These are phyloP conservation scores for Caenorhabditis afra DNA, from an alignment of 2,888 invertebrate species.

Conservation along the genomic window DNA sequence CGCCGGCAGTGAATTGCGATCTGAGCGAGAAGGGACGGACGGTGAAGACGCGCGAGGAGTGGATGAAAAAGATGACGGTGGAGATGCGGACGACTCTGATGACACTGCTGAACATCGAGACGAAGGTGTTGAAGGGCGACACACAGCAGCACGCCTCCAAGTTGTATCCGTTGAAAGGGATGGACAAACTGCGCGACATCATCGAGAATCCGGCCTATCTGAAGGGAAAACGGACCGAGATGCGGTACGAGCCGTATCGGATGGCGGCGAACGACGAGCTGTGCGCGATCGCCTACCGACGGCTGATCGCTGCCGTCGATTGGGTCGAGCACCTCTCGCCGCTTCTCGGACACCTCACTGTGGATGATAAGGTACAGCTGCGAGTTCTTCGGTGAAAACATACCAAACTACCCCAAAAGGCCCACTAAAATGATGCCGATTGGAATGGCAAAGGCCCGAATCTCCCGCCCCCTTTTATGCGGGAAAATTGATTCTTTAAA, in stretches of 20 bases:
- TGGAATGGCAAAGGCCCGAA: too few relatives aligned
- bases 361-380: constrained; percentile 75
- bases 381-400: too few relatives aligned
- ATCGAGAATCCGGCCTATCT: constrained; percentile 73
- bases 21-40: constrained; percentile 33
- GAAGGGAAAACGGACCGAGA: constrained; percentile 76
- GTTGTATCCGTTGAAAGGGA: constrained; percentile 73
- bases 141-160: constrained; percentile 72
- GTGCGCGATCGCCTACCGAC: constrained; percentile 74
- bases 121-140: constrained; percentile 75
- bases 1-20: constrained; percentile 42
- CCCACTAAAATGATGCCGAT: too few relatives aligned
- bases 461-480: too few relatives aligned
- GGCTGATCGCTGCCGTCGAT: constrained; percentile 78
- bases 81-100: constrained; percentile 78
- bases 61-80: constrained; percentile 74
- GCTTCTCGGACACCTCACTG: constrained; percentile 67
- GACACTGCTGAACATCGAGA: constrained; percentile 77
- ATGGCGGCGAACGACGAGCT: constrained; percentile 78
- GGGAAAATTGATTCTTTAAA: too few relatives aligned
- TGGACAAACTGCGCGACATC: constrained; percentile 73
- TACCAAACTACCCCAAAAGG: too few relatives aligned
- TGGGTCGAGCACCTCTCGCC: constrained; percentile 77
- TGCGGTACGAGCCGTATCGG: constrained; percentile 75
- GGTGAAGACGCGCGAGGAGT: constrained; percentile 67